Evolutionary conservation across 30 jellyfish, hydroid and myxozoan genomes (phyloP).

Genomic region (Haliclystus octoradiatus): DNA sequence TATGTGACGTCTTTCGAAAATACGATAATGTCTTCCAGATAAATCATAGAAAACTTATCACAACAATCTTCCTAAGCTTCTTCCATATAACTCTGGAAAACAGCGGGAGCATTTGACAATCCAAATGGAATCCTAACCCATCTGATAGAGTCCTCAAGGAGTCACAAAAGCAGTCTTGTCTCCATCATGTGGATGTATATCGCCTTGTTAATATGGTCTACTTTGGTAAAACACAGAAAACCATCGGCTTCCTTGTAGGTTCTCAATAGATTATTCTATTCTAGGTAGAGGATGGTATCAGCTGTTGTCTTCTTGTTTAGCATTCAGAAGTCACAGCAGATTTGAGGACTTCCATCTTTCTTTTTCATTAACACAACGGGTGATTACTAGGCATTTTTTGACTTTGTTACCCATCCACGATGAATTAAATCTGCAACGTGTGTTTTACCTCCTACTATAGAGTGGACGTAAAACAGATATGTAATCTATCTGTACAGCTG

Average conservation of each 20-base stretch:
- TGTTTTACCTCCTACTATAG: constrained; percentile 33
- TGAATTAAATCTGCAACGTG: constrained; percentile 20
- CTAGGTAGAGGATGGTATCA: constrained; percentile 47
- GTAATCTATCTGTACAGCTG: constrained; percentile 20
- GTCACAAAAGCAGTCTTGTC: constrained; percentile 33
- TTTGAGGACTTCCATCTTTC: constrained; percentile 15
- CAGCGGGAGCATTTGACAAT: constrained; percentile 33
- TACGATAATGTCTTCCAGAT: constrained; percentile 31
- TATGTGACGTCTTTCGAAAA: constrained; percentile 17
- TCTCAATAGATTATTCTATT: constrained; percentile 19
- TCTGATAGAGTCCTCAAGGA: constrained; percentile 44
- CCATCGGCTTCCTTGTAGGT: constrained; percentile 40
- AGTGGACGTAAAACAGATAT: constrained; percentile 7
- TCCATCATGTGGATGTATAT: constrained; percentile 13
- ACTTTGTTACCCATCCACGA: constrained; percentile 10
- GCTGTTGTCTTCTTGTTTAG: constrained; percentile 19
- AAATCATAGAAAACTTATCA: constrained; percentile 38
- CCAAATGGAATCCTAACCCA: constrained; percentile 46
- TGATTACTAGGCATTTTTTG: constrained; percentile 4
- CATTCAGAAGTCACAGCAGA: constrained; percentile 19
- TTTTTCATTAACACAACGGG: constrained; percentile 22
- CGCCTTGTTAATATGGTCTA: constrained; percentile 45
- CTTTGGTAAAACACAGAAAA: constrained; percentile 32
- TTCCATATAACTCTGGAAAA: constrained; percentile 28
- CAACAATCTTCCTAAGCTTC: constrained; percentile 11